Conservation (phyloP, 1,140 invertebrate species). For the Eupristina koningsbergeri region DNA sequence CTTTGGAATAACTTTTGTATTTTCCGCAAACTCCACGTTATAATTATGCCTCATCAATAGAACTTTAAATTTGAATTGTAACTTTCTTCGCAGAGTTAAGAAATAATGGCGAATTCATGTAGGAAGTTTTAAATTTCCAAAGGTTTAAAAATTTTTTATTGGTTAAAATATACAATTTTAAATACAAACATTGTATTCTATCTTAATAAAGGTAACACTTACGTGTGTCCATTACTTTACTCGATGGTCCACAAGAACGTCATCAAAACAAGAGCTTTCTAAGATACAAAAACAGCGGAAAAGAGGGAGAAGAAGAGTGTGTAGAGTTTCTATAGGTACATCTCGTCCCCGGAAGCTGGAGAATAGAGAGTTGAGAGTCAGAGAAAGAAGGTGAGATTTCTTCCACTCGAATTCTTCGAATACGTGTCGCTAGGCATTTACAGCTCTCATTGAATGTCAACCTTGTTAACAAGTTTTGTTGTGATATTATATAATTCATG, state of each 20-base stretch:
- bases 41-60: neutral
- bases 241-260: neutral
- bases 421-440: neutral
- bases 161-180: neutral
- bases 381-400: slow-evolving; percentile 13
- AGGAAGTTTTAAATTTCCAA: neutral
- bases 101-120: neutral
- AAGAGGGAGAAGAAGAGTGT: neutral
- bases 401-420: slow-evolving; percentile 24
- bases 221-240: neutral
- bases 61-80: neutral
- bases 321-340: neutral
- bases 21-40: neutral
- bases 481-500: neutral
- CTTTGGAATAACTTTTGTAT: neutral
- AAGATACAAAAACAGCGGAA: slow-evolving; percentile 21
- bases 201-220: neutral
- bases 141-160: neutral
- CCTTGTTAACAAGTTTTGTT: neutral
- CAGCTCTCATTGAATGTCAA: neutral
- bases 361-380: slow-evolving; percentile 20
- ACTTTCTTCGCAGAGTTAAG: neutral
- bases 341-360: slow-evolving; percentile 8
- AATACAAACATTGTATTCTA: neutral
- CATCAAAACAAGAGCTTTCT: slow-evolving; percentile 33